Conservation (phyloP, 2,888 invertebrate genomes). For the Formica aserva region DNA sequence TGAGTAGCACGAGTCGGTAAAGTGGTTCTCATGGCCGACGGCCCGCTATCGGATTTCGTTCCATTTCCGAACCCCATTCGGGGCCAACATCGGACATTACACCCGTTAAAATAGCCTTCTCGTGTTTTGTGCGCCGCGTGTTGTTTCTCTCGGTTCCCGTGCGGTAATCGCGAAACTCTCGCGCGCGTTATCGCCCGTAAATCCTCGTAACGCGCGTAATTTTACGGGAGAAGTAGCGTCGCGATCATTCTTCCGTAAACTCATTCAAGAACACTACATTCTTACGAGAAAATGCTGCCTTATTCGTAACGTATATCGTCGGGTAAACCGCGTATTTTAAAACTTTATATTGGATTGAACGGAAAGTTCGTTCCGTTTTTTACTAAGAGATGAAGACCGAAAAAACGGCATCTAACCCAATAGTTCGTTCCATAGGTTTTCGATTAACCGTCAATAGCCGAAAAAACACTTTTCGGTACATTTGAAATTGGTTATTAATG, state of each 20-base stretch:
- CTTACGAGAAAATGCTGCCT: background rate
- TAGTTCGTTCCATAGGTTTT: too few species aligned
- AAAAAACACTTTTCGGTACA: too few species aligned
- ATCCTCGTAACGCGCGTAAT: slow-evolving; percentile 20
- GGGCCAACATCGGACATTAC: slow-evolving; percentile 48
- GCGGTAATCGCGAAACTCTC: background rate
- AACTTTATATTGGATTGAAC: background rate
- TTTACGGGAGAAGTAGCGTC: slow-evolving; percentile 4
- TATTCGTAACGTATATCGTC: background rate
- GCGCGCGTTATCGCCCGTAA: slow-evolving; percentile 29
- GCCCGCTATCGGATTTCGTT: slow-evolving; percentile 58
- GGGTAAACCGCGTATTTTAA: background rate
- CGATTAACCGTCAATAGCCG: too few species aligned
- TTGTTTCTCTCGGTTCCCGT: slow-evolving; percentile 13
- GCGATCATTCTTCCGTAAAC: slow-evolving; percentile 9
- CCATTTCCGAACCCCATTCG: slow-evolving; percentile 57
- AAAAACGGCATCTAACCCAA: too few species aligned
- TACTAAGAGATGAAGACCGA: too few species aligned
- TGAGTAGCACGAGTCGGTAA: slow-evolving; percentile 46
- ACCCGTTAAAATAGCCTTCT: slow-evolving; percentile 58
- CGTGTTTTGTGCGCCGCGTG: slow-evolving; percentile 31
- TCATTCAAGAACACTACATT: background rate
- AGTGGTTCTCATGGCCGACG: slow-evolving; percentile 49
- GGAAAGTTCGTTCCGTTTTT: too few species aligned
- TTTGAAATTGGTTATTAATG: too few species aligned